Evolutionary conservation across 1,140 invertebrate genomes (phyloP), one percentile per base, ranked within the genome.

Genomic region (Chionoecetes opilio): DNA sequence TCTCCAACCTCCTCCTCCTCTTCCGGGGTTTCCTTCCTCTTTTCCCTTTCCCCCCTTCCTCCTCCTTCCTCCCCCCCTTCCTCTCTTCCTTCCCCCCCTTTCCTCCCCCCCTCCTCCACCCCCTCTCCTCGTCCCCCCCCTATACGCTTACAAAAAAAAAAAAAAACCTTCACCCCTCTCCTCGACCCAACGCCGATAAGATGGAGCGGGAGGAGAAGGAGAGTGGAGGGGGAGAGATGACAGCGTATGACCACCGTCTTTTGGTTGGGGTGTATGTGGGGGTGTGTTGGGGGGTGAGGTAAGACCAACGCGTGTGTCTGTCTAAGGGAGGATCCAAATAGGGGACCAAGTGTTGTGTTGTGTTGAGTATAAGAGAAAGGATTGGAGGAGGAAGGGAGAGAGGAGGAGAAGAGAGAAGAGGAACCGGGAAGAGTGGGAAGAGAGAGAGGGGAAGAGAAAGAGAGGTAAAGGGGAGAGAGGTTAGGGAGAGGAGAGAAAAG

Each of bases 251-350:
- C n/a, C n/a, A n/a, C n/a, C 91, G 38, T 93, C n/a, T 21, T 26
- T 41, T 6, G n/a, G 75, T 82, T 93, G n/a, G n/a, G 34, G 86
- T 93, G 75, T 41, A 37, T 75, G 46, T 35, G 34, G 46, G 38
- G 37, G 31, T 53, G 91, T 94, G 34, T 82, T n/a, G 31, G 38
- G n/a, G 90, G 35, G 38, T 38, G 89, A 29, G 35, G 31, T 21
- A 34, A 37, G 31, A 29, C 3, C 63, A 63, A 31, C 34, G 41
- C 34, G 91, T 94, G 21, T 82, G 41, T 29, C 29, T 38, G 90
- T 82, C 17, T 31, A 0, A 21, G 89, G 5, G 89, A 31, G 41
- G 85, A 37, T 26, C 26, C 37, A 38, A 2, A 9, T 17, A 32
- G 85, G 85, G 21, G 29, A 32, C 14, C 2, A 32, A 34, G 85